Evolutionary conservation across 1,140 invertebrate species (phyloP), one percentile per base, ranked within the genome.

Genomic region (Lepidurus apus): DNA sequence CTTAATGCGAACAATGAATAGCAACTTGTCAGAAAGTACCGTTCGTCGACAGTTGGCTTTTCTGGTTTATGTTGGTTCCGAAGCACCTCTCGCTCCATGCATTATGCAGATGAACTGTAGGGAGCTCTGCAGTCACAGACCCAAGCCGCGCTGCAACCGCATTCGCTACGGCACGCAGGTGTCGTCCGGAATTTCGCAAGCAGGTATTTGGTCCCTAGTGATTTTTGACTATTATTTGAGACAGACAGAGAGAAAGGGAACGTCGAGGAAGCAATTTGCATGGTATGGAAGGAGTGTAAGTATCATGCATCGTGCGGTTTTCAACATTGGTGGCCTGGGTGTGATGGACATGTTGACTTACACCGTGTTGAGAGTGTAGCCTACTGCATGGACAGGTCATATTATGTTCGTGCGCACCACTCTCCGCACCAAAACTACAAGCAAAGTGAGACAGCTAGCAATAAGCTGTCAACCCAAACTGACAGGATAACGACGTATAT

Each of bases 51-150:
- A 65, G 17, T 65, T 11, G 53, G 17, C 53, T 65, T 65, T 17
- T 21, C 21, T 65, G 17, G 17, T 65, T 65, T n/a, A 17, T 9
- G 53, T 65, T 7, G 53, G 21, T 17, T 65, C 53, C 21, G 13
- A 65, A 65, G 21, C 53, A 65, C 13, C 53, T 17, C n/a, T 9
- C 53, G 53, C 53, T n/a, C 53, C 53, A 65, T 65, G 53, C 53
- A 65, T 65, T 65, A 65, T 65, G 53, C 53, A 65, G 53, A 65
- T 65, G 53, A 65, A 65, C 53, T 65, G 53, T 65, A 21, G 53
- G 53, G 53, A 65, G 17, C 34, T 34, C 34, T 34, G 4, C 3
- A 34, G 53, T 13, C 53, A 65, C 21, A 65, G 21, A 65, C 53
- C 53, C 53, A 65, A 65, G 53, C 53, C 53, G 53, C 53, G 21